Base-by-base conservation (phyloP, 2,113 vertebrate genomes). In the Austrofundulus limnaeus region DNA sequence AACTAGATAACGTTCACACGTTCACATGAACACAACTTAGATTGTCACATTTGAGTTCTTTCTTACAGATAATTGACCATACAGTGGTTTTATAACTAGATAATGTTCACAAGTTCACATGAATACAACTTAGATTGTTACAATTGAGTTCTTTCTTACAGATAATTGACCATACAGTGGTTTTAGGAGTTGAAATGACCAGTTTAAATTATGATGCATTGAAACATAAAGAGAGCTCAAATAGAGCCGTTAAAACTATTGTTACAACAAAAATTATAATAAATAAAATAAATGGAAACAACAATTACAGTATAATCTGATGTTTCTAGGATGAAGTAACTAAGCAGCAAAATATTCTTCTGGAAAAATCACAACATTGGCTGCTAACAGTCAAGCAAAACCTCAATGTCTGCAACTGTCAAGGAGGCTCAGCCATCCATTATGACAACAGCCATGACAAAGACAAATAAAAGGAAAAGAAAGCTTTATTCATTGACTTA, bases 401-500 rank as follows among this genome's bases (percentile, higher is more conserved):
- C 71, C 66, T 67, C 72, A 61, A 61, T 70, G 75, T 74, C 71
- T 75, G 80, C 52, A 24, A 51, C 61, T 72, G 64, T 69, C 39
- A 80, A 51, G 61, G 58, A 80, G 53, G 61, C 9, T 54, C 58
- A 75, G 69, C 67, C 61, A 56, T 82, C 66, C 58, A 61, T 76
- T 52, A 54, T 77, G 48, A 64, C 81, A 65, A 75, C 75, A 69
- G 55, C 45, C 61, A 56, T 24, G 67, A 72, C 68, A 82, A 59
- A 78, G 68, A 70, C 54, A 77, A 78, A 70, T 71, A 67, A 66
- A 17, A 60, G 47, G 48, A 68, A 75, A 81, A 84, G 68, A 54
- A 77, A 63, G 66, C 70, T 65, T 81, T 87, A 84, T 83, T 80
- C 73, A 51, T 67, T 78, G 65, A 59, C 47, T 58, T 52, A 47